These are phyloP conservation scores for Gymnocephalus cernua DNA, from an alignment of 2,113 vertebrate species.

Conservation along the genomic window DNA sequence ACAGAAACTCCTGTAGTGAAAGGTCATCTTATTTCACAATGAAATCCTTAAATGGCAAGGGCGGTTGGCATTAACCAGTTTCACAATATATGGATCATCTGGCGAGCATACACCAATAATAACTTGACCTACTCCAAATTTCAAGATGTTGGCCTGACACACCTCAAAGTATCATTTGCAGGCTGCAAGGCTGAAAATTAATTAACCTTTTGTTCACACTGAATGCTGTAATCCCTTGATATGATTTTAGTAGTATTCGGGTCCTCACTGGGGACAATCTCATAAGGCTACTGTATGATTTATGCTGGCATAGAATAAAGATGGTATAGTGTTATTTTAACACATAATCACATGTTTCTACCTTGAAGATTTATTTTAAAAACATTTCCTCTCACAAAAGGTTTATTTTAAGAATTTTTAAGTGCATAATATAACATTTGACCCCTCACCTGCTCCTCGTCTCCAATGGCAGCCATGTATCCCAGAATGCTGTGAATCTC, in stretches of 20 bases:
- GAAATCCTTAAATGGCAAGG: conserved; percentile 1
- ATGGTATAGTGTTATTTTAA: not conserved
- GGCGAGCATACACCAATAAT: conserved; percentile 23
- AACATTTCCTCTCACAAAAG: not conserved
- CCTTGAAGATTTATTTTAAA: not conserved
- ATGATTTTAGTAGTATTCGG: not conserved
- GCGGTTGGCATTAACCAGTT: conserved; percentile 5
- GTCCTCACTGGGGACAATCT: not conserved
- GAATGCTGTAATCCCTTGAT: not conserved
- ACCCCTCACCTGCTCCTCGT: conserved; percentile 92
- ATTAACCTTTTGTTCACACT: conserved; percentile 18
- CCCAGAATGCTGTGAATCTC: conserved; percentile 97
- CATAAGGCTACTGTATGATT: not conserved
- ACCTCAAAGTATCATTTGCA: not conserved
- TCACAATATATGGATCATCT: conserved; percentile 26
- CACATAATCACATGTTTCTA: not conserved
- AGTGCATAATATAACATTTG: not conserved
- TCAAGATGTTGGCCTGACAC: not conserved
- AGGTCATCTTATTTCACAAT: conserved; percentile 8
- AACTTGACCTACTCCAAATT: conserved; percentile 51
- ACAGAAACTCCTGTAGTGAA: conserved; percentile 9
- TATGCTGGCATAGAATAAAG: not conserved
- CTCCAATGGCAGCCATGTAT: conserved; percentile 91
- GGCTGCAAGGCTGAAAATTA: not conserved
- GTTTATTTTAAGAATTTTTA: too few species aligned